A percentile compares a stretch with the other conserved stretches of the same genome.
These are phyloP conservation scores for Pasiphila rectangulata DNA, from an alignment of 2,888 invertebrate genomes.

Conservation along the genomic window DNA sequence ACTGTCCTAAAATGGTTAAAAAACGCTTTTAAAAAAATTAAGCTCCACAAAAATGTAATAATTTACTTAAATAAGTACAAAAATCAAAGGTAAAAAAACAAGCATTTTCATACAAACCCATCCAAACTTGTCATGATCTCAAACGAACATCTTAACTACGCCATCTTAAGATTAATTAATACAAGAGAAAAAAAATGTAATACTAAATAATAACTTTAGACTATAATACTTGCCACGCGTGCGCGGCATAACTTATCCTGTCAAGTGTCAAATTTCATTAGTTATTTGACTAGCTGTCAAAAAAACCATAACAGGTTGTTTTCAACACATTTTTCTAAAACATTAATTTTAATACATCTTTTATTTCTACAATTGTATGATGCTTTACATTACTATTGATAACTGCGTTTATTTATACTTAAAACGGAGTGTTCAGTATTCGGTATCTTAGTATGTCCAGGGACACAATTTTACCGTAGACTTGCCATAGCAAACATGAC, in stretches of 20 bases:
- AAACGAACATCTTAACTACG: slow-evolving; percentile 76
- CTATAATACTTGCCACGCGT: slow-evolving; percentile 60
- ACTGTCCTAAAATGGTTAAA: slow-evolving; percentile 40
- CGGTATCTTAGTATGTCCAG: too few relatives aligned
- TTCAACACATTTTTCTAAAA: slow-evolving; percentile 31
- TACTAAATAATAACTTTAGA: slow-evolving; percentile 56
- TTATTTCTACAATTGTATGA: slow-evolving; percentile 26
- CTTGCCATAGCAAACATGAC: too few relatives aligned
- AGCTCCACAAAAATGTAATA: slow-evolving; percentile 59
- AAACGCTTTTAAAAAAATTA: slow-evolving; percentile 51
- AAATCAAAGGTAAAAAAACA: slow-evolving; percentile 52
- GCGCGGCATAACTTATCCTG: slow-evolving; percentile 44
- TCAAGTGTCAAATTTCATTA: slow-evolving; percentile 57
- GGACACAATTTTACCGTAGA: too few relatives aligned
- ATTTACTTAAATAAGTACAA: slow-evolving; percentile 61
- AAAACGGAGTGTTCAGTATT: slow-evolving; percentile 2
- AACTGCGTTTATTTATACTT: slow-evolving; percentile 2
- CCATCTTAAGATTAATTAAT: slow-evolving; percentile 71
- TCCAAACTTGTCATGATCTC: slow-evolving; percentile 74
- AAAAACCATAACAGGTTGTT: slow-evolving; percentile 43
- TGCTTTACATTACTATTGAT: slow-evolving; percentile 24
- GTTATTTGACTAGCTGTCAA: slow-evolving; percentile 75
- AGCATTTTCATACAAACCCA: slow-evolving; percentile 60
- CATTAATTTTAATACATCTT: slow-evolving; percentile 26
- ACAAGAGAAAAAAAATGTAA: slow-evolving; percentile 59